Evolutionary conservation across 23 tunicate genomes (phyloP), one percentile per base, ranked within the genome.

Genomic region (Ascidia mentula): DNA sequence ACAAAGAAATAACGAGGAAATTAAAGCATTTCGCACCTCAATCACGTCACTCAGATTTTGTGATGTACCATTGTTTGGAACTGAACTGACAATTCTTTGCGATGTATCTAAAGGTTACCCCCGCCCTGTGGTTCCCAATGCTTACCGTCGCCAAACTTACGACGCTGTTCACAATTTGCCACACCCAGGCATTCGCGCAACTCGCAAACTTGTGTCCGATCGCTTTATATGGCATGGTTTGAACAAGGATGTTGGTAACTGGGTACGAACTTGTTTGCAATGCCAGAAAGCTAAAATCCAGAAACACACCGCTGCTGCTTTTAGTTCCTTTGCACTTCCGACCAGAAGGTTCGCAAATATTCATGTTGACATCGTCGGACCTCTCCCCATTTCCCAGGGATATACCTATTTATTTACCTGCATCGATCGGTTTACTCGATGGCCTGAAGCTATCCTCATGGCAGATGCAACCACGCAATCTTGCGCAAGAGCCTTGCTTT

Each of bases 281-380:
- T 69, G 77, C 37, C 77, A 80, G 0, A 15, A 0, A 34, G 26
- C 84, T 3, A 79, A 79, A 79, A 61, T 80, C 12, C 60, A n/a
- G n/a, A n/a, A n/a, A n/a, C n/a, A n/a, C n/a, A n/a, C n/a, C n/a
- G n/a, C n/a, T n/a, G n/a, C n/a, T n/a, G n/a, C n/a, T n/a, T n/a
- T n/a, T n/a, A n/a, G n/a, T n/a, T n/a, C n/a, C n/a, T n/a, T n/a
- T n/a, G n/a, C n/a, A 40, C 33, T 22, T 3, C 72, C 82, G 37
- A 36, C 33, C 15, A 31, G 40, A 46, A 78, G 82, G 26, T 78
- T 78, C 28, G 18, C 38, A 2, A 15, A 53, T 78, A 59, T 78
- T 18, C 82, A 78, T 36, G 72, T 78, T 0, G 74, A 78, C 40
- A 59, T 78, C 0, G 72, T 78, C 33, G 82, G 82, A 46, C 82